Percentiles rank a stretch among this genome's conserved stretches.
Evolutionary conservation across 2,113 vertebrate genomes (phyloP).

Genomic region (Prunella fulvescens): DNA sequence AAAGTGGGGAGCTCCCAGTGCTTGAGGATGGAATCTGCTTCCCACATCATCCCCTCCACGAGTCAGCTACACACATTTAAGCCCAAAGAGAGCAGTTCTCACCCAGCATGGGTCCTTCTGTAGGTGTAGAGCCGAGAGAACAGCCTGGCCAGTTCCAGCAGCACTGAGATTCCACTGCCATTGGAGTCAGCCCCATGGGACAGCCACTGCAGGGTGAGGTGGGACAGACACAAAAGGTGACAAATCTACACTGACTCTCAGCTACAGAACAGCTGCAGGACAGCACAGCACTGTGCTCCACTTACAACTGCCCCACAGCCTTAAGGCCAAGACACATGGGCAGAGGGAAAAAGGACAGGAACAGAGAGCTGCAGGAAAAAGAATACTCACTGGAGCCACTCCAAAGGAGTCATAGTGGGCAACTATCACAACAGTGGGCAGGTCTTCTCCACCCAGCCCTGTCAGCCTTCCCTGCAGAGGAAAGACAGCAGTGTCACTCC

Average conservation of each 20-base stretch:
- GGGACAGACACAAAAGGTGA: background rate
- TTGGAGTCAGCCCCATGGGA: slow-evolving; percentile 95
- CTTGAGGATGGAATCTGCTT: background rate
- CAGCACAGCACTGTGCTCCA: background rate
- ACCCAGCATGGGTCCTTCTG: slow-evolving; percentile 95
- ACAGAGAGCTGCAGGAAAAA: background rate
- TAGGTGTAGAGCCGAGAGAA: slow-evolving; percentile 98
- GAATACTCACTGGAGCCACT: slow-evolving; percentile 86
- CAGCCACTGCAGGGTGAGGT: slow-evolving; percentile 81
- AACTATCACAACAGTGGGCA: slow-evolving; percentile 94
- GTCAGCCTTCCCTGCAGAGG: slow-evolving; percentile 85
- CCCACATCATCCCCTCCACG: background rate
- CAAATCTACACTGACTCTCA: background rate
- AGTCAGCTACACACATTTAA: background rate
- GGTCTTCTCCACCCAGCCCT: slow-evolving; percentile 93
- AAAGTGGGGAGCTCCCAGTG: background rate
- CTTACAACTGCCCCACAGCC: background rate
- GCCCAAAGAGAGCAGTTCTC: background rate
- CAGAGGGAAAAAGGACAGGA: background rate
- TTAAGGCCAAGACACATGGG: background rate
- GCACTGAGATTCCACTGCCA: slow-evolving; percentile 87
- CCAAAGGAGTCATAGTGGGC: slow-evolving; percentile 97
- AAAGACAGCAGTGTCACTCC: background rate
- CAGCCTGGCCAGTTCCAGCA: slow-evolving; percentile 92
- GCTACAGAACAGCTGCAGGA: background rate